Percentiles rank a stretch among this genome's conserved stretches.
phyloP scores from a whole-genome alignment of 2,797 vertebrate species.

The Paguma larvata region DNA sequence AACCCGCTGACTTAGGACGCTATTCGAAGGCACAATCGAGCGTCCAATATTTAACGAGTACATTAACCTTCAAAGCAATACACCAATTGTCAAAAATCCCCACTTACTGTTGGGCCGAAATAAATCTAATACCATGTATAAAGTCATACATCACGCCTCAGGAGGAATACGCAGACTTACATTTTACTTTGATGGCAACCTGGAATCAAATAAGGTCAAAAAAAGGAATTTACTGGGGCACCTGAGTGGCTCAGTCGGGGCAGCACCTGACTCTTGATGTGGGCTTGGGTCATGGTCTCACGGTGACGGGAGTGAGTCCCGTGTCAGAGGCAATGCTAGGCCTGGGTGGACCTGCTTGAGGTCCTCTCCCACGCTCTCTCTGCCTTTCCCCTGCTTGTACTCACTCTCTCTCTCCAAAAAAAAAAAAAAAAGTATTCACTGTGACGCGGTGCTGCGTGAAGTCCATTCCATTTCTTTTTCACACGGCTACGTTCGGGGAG shows the following conservation, averaged over 20 bases:
- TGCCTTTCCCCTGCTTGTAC: too few species aligned
- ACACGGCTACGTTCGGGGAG: not conserved
- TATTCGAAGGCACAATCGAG: too few species aligned
- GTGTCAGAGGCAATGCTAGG: too few species aligned
- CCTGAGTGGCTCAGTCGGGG: too few species aligned
- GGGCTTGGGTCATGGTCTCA: too few species aligned
- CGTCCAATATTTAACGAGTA: not conserved
- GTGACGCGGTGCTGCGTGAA: accelerated
- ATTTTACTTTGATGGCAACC: not conserved
- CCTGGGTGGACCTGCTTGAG: too few species aligned
- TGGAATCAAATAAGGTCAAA: not conserved
- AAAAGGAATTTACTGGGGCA: not conserved
- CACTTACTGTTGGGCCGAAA: not conserved
- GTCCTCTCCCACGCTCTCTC: too few species aligned
- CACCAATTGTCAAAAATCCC: not conserved
- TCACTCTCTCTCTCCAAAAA: too few species aligned
- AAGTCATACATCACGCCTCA: not conserved
- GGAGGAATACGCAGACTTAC: too few species aligned
- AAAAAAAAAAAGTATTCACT: not conserved
- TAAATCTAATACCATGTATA: accelerated
- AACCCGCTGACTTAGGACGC: accelerated
- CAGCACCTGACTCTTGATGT: too few species aligned
- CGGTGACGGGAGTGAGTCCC: too few species aligned
- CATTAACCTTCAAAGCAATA: not conserved
- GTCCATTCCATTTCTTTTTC: not conserved